Evolutionary conservation across 1,140 invertebrate species (phyloP).

Genomic region (Anastatus disparis): DNA sequence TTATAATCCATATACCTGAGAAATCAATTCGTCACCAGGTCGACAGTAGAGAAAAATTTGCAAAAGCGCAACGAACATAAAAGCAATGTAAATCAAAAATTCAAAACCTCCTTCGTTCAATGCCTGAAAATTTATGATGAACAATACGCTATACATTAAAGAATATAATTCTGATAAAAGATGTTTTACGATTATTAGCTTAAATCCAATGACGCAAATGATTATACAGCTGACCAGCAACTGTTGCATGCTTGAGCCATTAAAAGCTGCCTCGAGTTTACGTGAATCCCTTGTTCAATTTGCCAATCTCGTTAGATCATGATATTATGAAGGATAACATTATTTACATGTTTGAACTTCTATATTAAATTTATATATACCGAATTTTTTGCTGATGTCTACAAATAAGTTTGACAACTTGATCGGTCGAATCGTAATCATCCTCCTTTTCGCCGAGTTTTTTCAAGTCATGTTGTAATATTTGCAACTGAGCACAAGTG

Average conservation of each 20-base stretch:
- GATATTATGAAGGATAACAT: neutral
- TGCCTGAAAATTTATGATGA: slow-evolving; percentile 24
- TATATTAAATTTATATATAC: neutral
- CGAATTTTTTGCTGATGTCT: slow-evolving; percentile 24
- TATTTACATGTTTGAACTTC: neutral
- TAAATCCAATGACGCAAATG: slow-evolving; percentile 41
- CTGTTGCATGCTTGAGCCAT: slow-evolving; percentile 27
- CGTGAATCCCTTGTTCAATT: slow-evolving; percentile 16
- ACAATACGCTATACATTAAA: no score
- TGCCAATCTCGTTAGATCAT: neutral
- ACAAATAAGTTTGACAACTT: neutral
- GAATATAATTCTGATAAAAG: no score
- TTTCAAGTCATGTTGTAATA: slow-evolving; percentile 29
- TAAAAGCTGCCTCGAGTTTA: slow-evolving; percentile 23
- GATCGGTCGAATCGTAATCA: neutral
- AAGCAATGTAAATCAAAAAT: slow-evolving; percentile 23
- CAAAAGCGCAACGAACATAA: slow-evolving; percentile 23
- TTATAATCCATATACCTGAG: neutral
- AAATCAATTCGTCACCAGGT: slow-evolving; percentile 32
- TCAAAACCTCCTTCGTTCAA: slow-evolving; percentile 15
- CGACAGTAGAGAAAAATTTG: slow-evolving; percentile 39
- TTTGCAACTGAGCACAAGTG: slow-evolving; percentile 31
- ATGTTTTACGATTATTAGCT: slow-evolving; percentile 41
- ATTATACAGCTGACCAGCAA: slow-evolving; percentile 40
- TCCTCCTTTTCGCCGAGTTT: neutral